phyloP scores from a whole-genome alignment of 2,797 vertebrate genomes.

The Poecilia velifera region DNA sequence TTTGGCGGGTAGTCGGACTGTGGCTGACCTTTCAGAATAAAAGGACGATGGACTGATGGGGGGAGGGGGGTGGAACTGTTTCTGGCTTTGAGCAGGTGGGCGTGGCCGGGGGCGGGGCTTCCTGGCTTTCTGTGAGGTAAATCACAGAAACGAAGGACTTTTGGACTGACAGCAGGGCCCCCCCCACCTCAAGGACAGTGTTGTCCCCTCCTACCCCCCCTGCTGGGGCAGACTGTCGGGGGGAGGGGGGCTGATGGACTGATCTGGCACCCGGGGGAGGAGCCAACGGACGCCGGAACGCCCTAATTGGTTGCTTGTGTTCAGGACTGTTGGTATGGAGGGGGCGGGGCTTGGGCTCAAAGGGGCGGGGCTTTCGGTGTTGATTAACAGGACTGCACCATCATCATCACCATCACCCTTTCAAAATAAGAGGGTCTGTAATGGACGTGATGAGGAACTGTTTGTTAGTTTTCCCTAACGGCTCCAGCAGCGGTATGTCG shows the following conservation, averaged over 20 bases:
- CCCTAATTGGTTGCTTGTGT: constrained; percentile 25
- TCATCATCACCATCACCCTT: constrained; percentile 79
- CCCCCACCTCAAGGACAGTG: constrained; percentile 40
- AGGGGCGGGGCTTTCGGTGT: constrained; percentile 70
- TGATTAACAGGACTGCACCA: constrained; percentile 82
- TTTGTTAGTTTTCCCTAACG: constrained; percentile 85
- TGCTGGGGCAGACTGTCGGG: constrained; percentile 34
- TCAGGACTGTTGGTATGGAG: constrained; percentile 90
- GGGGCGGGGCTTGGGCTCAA: constrained; percentile 80
- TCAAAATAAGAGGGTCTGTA: constrained; percentile 76
- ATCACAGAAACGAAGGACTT: constrained; percentile 23
- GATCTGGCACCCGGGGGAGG: constrained; percentile 19
- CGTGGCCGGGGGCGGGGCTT: constrained; percentile 20
- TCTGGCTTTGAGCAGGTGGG: constrained; percentile 33
- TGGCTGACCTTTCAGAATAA: constrained; percentile 68
- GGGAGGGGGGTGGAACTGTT: constrained; percentile 37
- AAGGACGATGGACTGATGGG: constrained; percentile 61
- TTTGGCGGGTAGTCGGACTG: constrained; percentile 55
- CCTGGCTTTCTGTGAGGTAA: constrained; percentile 37
- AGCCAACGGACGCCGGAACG: constrained; percentile 27
- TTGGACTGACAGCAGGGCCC: constrained; percentile 43
- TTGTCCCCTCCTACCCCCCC: constrained; percentile 3
- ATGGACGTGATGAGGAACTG: constrained; percentile 89
- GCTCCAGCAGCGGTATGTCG: constrained; percentile 96
- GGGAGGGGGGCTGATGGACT: constrained; percentile 49